Base-by-base conservation (phyloP, 2,113 vertebrate species). In the Eira barbara region DNA sequence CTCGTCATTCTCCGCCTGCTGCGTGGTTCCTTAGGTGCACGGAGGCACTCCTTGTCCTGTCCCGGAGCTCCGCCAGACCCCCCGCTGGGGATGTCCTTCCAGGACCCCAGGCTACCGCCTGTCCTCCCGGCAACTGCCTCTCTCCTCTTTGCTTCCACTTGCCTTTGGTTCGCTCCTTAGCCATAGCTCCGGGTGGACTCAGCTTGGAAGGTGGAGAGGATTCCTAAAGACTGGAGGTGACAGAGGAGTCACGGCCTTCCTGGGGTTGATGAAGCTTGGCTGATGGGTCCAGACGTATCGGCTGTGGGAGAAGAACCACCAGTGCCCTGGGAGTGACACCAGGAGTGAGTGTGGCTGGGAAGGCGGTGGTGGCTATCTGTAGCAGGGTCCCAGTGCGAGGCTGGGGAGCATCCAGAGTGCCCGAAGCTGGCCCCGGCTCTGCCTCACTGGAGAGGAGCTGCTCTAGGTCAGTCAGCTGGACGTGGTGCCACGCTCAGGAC, bases 271-370 rank as follows among this genome's bases (percentile, higher is more conserved):
- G 34, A 45, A 87, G 69, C 11, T 0, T 8, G 55, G 55, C 21
- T 0, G 0, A 14, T 29, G 31, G 31, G 27, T 25, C 23, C 67
- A 25, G 78, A 12, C 0, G 4, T 55, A 14, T 63, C 34, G 0
- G 55, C 87, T 39, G 27, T 39, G 61, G 42, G 83, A 84, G 89
- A 91, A 69, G 61, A 42, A 0, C 3, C 45, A 13, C n/a, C 49
- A 7, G 36, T 2, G 5, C 17, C 1, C 29, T 0, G 2, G 18
- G 45, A 59, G 34, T 49, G 20, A 76, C 42, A 31, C 27, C 27
- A 31, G 42, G 74, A 29, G 27, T 78, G 7, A 42, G 6, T 0
- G 4, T 4, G 6, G 0, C 25, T 3, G 55, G 59, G 59, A 42
- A 89, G 76, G 12, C 1, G 3, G 61, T 4, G 42, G 61, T 6